Evolutionary conservation across 2,888 invertebrate species (phyloP), one percentile per base, ranked within the genome.

Genomic region (Leucoptera coffeella): DNA sequence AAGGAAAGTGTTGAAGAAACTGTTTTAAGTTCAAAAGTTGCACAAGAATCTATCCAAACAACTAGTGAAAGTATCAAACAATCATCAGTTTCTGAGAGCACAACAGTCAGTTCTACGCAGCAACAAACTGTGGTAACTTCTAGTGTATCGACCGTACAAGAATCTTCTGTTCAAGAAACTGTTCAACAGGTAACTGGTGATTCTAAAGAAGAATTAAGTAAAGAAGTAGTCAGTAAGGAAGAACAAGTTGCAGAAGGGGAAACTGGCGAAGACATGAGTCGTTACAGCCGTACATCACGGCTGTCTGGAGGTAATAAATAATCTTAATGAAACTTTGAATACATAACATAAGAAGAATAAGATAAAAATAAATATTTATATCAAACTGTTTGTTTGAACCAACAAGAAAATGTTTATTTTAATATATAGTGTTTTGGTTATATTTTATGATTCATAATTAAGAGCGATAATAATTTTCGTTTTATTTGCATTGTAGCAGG

Each of bases 281-380:
- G 78, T 42, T 78, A 74, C 45, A 74, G 74, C 58, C 72, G 75
- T 50, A 77, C 77, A 43, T 73, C 77, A 45, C 75, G 73, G 58
- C 67, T 73, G 25, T 71, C 77, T 45, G 78, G 78, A 73, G 76
- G 78, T 78, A 50, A 49, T 43, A n/a, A n/a, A n/a, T n/a, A n/a
- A n/a, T n/a, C n/a, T n/a, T n/a, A n/a, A n/a, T n/a, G n/a, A n/a
- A n/a, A n/a, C n/a, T n/a, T n/a, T n/a, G n/a, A n/a, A n/a, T n/a
- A n/a, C n/a, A n/a, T n/a, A n/a, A n/a, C n/a, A n/a, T n/a, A n/a
- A n/a, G n/a, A n/a, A n/a, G n/a, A n/a, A n/a, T n/a, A n/a, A n/a
- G n/a, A n/a, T n/a, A n/a, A n/a, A n/a, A n/a, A n/a, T n/a, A n/a
- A n/a, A n/a, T n/a, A n/a, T n/a, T n/a, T n/a, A n/a, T n/a, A n/a